Conservation (phyloP, 2,888 invertebrate species). For the Lasioglossum marginatum region DNA sequence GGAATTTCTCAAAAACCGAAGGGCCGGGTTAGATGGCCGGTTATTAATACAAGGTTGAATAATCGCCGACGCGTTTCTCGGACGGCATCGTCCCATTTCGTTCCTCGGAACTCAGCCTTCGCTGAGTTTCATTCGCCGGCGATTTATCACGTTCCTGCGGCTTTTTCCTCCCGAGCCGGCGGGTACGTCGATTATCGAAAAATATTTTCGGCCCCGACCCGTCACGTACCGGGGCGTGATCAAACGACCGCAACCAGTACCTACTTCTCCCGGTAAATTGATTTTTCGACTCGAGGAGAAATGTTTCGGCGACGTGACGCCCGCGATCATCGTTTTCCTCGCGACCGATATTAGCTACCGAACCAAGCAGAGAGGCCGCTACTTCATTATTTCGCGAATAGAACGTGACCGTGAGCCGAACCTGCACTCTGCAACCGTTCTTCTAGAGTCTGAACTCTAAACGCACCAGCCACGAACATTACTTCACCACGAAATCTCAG, state of each 20-base stretch:
- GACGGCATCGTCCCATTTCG: constrained; percentile 3
- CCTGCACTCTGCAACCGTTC: background rate
- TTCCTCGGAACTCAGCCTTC: background rate
- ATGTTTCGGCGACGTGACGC: constrained; percentile 21
- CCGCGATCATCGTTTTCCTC: constrained; percentile 14
- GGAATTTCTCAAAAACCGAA: background rate
- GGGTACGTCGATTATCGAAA: constrained; percentile 38
- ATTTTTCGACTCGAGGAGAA: constrained; percentile 39
- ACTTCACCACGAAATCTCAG: background rate
- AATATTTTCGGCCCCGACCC: constrained; percentile 33
- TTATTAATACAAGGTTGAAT: background rate
- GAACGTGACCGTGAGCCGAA: constrained; percentile 7
- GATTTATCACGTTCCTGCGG: constrained; percentile 48
- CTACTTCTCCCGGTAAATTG: constrained; percentile 28
- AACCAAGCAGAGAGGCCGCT: background rate
- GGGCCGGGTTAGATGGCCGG: background rate
- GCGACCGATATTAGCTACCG: background rate
- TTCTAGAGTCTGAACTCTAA: background rate
- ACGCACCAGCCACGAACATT: background rate
- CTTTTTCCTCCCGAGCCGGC: background rate
- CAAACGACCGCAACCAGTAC: constrained; percentile 35
- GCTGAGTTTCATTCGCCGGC: background rate
- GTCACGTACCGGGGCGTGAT: constrained; percentile 53
- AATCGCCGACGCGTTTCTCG: background rate
- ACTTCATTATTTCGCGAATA: background rate